Conservation (phyloP, 2,888 invertebrate genomes). For the Charanyca ferruginea region DNA sequence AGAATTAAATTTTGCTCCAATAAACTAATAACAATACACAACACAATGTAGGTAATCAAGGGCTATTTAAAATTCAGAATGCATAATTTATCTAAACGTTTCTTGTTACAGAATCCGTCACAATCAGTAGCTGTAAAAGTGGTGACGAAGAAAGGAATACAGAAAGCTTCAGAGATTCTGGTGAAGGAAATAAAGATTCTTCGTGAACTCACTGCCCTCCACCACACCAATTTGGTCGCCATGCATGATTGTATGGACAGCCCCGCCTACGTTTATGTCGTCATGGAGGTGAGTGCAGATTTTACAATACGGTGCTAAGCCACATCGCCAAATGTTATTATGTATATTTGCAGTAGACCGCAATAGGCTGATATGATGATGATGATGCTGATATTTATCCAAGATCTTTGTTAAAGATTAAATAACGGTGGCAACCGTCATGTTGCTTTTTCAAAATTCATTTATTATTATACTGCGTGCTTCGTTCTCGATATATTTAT, state of each 20-base stretch:
- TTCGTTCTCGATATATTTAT: no score
- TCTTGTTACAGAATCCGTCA: constrained; percentile 93
- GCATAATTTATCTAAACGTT: constrained; percentile 23
- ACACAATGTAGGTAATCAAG: background rate
- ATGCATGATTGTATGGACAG: constrained; percentile 99
- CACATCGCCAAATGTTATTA: no score
- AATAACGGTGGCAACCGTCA: background rate
- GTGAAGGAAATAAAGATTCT: constrained; percentile 99
- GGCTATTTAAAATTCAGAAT: background rate
- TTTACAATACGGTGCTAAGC: constrained; percentile 3
- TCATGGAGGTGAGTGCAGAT: constrained; percentile 97
- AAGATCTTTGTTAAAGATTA: background rate
- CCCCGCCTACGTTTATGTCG: constrained; percentile 97
- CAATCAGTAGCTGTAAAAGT: constrained; percentile 99
- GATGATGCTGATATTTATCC: background rate
- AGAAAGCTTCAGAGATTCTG: constrained; percentile 98
- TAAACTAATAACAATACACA: background rate
- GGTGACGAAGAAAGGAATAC: constrained; percentile 99
- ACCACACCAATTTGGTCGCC: constrained; percentile 99
- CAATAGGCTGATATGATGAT: no score
- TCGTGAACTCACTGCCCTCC: constrained; percentile 98
- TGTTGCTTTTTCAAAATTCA: no score
- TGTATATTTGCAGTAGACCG: no score
- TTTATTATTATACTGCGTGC: no score
- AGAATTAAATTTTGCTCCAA: background rate